phyloP scores from a whole-genome alignment of 2,888 invertebrate species.

The Eupithecia inturbata region DNA sequence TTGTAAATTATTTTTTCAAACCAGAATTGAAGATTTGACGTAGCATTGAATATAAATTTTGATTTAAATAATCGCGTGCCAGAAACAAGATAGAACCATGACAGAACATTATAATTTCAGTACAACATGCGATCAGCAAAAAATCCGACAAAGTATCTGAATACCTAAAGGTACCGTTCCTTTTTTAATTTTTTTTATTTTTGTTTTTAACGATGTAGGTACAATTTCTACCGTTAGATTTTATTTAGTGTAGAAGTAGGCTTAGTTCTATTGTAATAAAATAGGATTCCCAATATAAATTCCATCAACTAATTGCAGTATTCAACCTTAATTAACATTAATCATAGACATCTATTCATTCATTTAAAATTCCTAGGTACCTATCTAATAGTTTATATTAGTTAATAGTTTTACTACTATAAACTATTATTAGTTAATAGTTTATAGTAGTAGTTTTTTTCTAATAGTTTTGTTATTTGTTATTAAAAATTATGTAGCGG shows the following conservation, averaged over 20 bases:
- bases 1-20: background rate
- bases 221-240: background rate
- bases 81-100: background rate
- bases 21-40: background rate
- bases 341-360: no score
- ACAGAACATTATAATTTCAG: conserved; percentile 5
- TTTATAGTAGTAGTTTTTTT: no score
- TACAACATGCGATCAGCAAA: conserved; percentile 17
- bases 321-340: no score
- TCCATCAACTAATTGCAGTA: background rate
- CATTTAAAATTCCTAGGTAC: no score
- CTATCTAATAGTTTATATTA: no score
- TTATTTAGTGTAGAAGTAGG: background rate
- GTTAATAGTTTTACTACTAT: no score
- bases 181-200: background rate
- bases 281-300: background rate
- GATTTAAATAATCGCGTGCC: conserved; percentile 9
- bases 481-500: no score
- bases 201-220: background rate
- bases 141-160: conserved; percentile 1
- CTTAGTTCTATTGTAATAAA: background rate
- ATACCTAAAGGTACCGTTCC: background rate
- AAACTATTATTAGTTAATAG: no score
- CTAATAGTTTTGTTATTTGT: no score
- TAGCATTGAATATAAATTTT: conserved; percentile 2